Conservation (phyloP, 1,140 invertebrate species). For the Ylistrum balloti region DNA sequence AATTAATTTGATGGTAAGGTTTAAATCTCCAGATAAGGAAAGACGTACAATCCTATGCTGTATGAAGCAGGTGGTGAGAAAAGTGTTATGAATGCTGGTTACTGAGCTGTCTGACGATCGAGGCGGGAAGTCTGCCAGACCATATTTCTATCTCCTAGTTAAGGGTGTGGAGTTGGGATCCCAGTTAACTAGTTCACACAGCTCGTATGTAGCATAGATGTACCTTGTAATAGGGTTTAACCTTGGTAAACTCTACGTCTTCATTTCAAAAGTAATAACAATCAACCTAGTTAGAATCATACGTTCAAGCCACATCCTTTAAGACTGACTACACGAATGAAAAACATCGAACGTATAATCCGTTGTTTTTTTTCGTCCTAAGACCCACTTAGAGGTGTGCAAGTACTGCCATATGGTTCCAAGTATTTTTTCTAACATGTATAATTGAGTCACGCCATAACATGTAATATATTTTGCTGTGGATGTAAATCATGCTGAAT, state of each 20-base stretch:
- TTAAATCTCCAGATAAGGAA: neutral
- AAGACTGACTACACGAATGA: neutral
- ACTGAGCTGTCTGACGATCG: neutral
- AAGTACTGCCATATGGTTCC: neutral
- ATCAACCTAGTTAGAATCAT: neutral
- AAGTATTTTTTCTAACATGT: neutral
- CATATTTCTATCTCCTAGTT: neutral
- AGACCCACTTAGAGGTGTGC: neutral
- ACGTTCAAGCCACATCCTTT: neutral
- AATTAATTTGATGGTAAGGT: neutral
- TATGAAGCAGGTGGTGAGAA: neutral
- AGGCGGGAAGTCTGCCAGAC: slow-evolving; percentile 26
- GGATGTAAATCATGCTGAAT: no score
- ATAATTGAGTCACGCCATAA: neutral
- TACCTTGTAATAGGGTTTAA: neutral
- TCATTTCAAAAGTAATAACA: neutral
- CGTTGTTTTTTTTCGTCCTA: neutral
- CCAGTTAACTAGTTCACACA: neutral
- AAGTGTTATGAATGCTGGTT: neutral
- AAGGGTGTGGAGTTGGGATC: neutral
- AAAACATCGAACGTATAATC: neutral
- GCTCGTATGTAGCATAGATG: neutral
- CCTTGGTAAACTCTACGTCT: neutral
- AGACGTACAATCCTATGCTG: neutral
- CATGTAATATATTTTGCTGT: neutral